Percentiles rank a stretch among this genome's conserved stretches.
These are phyloP conservation scores for Sympetrum striolatum DNA, from an alignment of 2,888 invertebrate species.

Conservation along the genomic window DNA sequence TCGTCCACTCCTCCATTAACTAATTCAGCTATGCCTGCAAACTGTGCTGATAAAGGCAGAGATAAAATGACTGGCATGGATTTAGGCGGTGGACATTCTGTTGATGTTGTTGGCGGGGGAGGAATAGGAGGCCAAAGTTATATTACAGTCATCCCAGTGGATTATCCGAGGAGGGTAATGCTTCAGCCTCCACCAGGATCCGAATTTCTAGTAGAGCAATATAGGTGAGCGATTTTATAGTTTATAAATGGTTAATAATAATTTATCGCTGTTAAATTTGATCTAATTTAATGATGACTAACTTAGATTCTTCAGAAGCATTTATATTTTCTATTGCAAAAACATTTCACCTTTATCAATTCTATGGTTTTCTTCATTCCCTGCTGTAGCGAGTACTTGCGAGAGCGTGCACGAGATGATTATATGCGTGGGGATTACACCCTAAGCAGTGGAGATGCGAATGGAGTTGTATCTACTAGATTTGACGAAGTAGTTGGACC, in stretches of 20 bases:
- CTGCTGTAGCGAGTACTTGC: slow-evolving; percentile 49
- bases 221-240: slow-evolving; percentile 59
- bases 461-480: slow-evolving; percentile 54
- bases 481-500: slow-evolving; percentile 63
- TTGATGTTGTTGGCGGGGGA: slow-evolving; percentile 12
- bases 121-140: slow-evolving; percentile 53
- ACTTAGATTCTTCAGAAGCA: neutral
- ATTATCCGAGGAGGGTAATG: slow-evolving; percentile 62
- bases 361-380: neutral
- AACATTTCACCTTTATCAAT: neutral
- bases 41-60: neutral
- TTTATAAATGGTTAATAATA: neutral
- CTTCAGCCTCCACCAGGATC: slow-evolving; percentile 66
- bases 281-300: no score
- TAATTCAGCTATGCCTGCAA: slow-evolving; percentile 9
- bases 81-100: slow-evolving; percentile 3
- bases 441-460: slow-evolving; percentile 55
- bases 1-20: neutral
- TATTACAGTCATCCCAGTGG: slow-evolving; percentile 68
- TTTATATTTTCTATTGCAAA: no score
- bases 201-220: slow-evolving; percentile 60
- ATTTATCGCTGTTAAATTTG: no score
- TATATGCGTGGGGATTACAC: slow-evolving; percentile 51
- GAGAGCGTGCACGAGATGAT: slow-evolving; percentile 51
- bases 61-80: slow-evolving; percentile 23